phyloP scores from a whole-genome alignment of 92 coral and sea anemone species.

The Blastomussa wellsi region DNA sequence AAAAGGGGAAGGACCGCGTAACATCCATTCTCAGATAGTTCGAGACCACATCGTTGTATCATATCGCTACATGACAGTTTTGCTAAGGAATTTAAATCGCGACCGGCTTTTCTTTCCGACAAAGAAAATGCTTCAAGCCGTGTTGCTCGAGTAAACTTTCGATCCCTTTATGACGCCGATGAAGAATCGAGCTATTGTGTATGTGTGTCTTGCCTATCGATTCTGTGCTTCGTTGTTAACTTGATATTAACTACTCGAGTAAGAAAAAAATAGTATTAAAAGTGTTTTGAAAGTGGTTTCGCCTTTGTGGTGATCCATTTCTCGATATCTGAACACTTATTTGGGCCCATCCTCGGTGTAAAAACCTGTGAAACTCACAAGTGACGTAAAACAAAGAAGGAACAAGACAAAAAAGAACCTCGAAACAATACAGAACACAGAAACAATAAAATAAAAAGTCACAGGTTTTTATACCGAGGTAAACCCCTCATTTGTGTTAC shows the following conservation, averaged over 20 bases:
- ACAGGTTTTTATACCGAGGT: too few relatives aligned
- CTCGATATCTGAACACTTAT: background rate
- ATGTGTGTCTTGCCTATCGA: background rate
- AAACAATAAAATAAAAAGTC: too few relatives aligned
- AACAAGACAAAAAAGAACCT: too few relatives aligned
- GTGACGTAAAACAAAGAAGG: too few relatives aligned
- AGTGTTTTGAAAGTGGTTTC: constrained; percentile 5
- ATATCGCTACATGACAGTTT: constrained; percentile 21
- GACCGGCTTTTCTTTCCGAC: background rate
- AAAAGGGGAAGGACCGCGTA: background rate
- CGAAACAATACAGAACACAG: too few relatives aligned
- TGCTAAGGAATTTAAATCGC: constrained; percentile 23
- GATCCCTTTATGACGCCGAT: background rate
- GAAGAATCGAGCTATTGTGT: background rate
- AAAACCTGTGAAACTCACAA: too few relatives aligned
- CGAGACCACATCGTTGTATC: constrained; percentile 5
- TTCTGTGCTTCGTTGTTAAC: background rate
- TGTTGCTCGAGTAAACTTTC: too few relatives aligned
- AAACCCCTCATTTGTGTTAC: background rate
- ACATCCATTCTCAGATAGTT: constrained; percentile 20
- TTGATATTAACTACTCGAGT: background rate
- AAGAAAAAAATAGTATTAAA: background rate
- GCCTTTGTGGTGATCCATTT: background rate
- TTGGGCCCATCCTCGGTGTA: too few relatives aligned
- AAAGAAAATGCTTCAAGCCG: background rate